Base-by-base conservation (phyloP, 2,888 invertebrate species). In the Tinea trinotella region DNA sequence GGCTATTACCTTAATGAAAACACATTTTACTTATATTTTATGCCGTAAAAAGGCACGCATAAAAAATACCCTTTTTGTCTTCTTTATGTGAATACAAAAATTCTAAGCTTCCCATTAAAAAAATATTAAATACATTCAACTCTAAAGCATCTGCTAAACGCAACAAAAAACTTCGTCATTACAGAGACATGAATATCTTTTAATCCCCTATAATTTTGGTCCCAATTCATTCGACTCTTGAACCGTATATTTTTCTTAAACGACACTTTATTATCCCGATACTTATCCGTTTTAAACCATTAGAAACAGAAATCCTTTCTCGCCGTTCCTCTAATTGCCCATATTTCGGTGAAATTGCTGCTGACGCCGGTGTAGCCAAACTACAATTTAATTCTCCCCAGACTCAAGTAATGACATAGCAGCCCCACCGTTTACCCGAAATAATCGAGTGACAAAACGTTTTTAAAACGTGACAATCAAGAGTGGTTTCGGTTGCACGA, bases 401-500 rank as follows among this genome's bases (percentile, higher is more conserved):
- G 72, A 75, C 76, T 67, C 61, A 64, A 67, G 69, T 81, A 81
- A 81, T 83, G 70, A 77, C 71, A 78, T 68, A 71, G 70, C 71
- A 73, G 70, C 74, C 68, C 71, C 68, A 64, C 62, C 74, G 68
- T 64, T 79, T 78, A 70, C 74, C 74, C 73, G 74, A 68, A 61
- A 70, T 76, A 78, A 79, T 77, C 77, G 73, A 80, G 82, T 82
- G 83, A 85, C 84, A 84, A 84, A 56, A 84, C 75, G 75, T 66
- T 79, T 76, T 70, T 67, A 64, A 71, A 73, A 73, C 68, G 76
- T 73, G 72, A 74, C 74, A 74, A 76, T 76, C 68, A 56, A 59
- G 50, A 48, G 56, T 56, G 54, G 55, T 36, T 44, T 34, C 44
- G 17, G 36, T 59, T 59, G 57, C 53, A 60, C 60, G 57, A 56